Evolutionary conservation across 2,113 vertebrate species (phyloP).

Genomic region (Brachirus orientalis): DNA sequence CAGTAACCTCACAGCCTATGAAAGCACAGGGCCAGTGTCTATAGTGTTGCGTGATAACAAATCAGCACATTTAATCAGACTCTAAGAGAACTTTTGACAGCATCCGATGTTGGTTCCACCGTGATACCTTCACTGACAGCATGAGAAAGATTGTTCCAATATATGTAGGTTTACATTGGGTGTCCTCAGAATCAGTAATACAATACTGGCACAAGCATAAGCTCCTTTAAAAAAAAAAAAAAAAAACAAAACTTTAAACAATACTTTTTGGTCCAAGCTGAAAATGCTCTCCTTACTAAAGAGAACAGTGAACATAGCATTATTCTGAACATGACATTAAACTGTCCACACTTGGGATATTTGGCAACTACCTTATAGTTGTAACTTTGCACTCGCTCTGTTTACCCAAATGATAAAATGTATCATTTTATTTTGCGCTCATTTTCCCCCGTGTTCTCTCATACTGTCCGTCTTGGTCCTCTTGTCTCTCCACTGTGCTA

Average conservation of each 20-base stretch:
- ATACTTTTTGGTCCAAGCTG: slow-evolving; percentile 77
- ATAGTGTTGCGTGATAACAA: slow-evolving; percentile 69
- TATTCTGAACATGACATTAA: slow-evolving; percentile 63
- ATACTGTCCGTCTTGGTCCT: slow-evolving; percentile 38
- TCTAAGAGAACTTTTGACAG: slow-evolving; percentile 30
- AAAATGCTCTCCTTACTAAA: slow-evolving; percentile 59
- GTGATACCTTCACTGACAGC: slow-evolving; percentile 60
- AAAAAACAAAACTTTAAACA: slow-evolving; percentile 56
- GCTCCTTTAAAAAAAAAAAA: slow-evolving; percentile 64
- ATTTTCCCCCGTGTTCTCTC: slow-evolving; percentile 22
- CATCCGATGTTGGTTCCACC: slow-evolving; percentile 51
- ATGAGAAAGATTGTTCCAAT: slow-evolving; percentile 29
- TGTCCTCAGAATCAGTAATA: slow-evolving; percentile 47
- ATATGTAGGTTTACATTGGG: slow-evolving; percentile 38
- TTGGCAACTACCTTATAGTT: slow-evolving; percentile 72
- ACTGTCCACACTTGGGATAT: too few species aligned
- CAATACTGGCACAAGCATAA: slow-evolving; percentile 80
- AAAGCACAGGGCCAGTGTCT: slow-evolving; percentile 54
- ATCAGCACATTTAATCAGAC: slow-evolving; percentile 61
- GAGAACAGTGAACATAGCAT: slow-evolving; percentile 60
- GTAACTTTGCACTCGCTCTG: slow-evolving; percentile 55
- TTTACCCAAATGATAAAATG: slow-evolving; percentile 33
- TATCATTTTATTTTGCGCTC: slow-evolving; percentile 40
- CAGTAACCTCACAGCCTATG: slow-evolving; percentile 43
- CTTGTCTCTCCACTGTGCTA: slow-evolving; percentile 51